Base-by-base conservation (phyloP, 2,888 invertebrate species). In the Hemistola chrysoprasaria region DNA sequence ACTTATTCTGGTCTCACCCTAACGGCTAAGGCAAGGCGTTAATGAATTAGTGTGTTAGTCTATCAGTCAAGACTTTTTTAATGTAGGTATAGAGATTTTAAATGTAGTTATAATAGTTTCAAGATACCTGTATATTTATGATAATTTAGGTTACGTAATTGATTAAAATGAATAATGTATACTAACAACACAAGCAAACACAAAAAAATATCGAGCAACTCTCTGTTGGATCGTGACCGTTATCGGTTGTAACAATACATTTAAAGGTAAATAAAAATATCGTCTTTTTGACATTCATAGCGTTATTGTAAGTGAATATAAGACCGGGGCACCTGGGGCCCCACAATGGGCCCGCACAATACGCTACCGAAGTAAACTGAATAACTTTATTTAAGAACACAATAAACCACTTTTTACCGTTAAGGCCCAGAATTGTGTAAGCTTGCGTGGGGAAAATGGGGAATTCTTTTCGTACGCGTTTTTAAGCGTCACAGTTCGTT, bases 321-420 rank as follows among this genome's bases (percentile, higher is more conserved):
- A 69, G 74, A 71, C 63, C 56, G 64, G 58, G 41, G 64, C 83
- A 84, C 83, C 83, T 83, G 83, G 56, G 75, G 65, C 70, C 70
- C 60, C 44, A 60, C 83, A 84, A 84, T 78, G 65, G 79, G 59
- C 67, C 66, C 60, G 53, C 66, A 83, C 83, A 85, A 84, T 82
- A 71, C 74, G 67, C 29, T 21, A 30, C 63, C 68, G 72, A 73
- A 78, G 75, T 73, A 79, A 78, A 80, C 78, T 78, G 83, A 85
- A 86, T 84, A 83, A 83, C 82, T 85, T 85, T 85, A 84, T 86
- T 84, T 83, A 78, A 76, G 82, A 83, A 84, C 81, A 85, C 83
- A 86, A 84, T 85, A 84, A 84, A 84, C 79, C 82, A 85, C 84
- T 84, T 84, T 80, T 83, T 83, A 77, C 69, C 68, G 71, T 67